Evolutionary conservation across 2,113 vertebrate genomes (phyloP).

Genomic region (Trichechus manatus): DNA sequence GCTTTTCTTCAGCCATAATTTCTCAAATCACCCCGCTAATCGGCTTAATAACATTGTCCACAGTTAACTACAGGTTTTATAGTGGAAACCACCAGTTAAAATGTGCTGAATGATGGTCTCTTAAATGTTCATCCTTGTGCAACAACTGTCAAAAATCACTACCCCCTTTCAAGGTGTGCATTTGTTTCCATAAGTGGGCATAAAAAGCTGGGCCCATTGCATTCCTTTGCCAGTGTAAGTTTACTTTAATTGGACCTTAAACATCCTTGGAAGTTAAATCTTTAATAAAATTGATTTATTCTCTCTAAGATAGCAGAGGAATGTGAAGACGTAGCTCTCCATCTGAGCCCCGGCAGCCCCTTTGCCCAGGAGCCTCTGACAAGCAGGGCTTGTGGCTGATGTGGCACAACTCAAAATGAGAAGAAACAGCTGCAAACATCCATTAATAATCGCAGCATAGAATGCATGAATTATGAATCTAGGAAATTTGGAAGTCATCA

Average conservation of each 20-base stretch:
- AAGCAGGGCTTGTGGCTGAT: neutral
- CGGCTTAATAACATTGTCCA: neutral
- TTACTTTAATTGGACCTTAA: neutral
- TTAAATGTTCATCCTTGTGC: neutral
- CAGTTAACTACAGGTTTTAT: neutral
- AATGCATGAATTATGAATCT: too few relatives aligned
- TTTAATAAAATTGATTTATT: neutral
- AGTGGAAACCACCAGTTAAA: neutral
- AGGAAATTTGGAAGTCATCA: too few relatives aligned
- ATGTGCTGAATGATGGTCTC: neutral
- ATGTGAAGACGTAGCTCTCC: constrained; percentile 22
- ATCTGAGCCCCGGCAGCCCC: neutral
- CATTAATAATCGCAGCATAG: too few relatives aligned
- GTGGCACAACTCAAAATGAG: too few relatives aligned
- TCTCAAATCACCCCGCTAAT: neutral
- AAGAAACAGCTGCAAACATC: too few relatives aligned
- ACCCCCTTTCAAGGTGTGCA: neutral
- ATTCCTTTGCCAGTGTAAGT: neutral
- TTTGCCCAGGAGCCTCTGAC: neutral
- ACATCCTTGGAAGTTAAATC: neutral
- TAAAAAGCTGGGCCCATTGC: neutral
- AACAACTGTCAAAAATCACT: neutral
- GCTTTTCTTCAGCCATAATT: neutral
- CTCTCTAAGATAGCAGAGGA: constrained; percentile 9
- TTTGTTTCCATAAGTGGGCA: neutral